Base-by-base conservation (phyloP, 2,113 vertebrate genomes). In the Chloroceryle aenea region DNA sequence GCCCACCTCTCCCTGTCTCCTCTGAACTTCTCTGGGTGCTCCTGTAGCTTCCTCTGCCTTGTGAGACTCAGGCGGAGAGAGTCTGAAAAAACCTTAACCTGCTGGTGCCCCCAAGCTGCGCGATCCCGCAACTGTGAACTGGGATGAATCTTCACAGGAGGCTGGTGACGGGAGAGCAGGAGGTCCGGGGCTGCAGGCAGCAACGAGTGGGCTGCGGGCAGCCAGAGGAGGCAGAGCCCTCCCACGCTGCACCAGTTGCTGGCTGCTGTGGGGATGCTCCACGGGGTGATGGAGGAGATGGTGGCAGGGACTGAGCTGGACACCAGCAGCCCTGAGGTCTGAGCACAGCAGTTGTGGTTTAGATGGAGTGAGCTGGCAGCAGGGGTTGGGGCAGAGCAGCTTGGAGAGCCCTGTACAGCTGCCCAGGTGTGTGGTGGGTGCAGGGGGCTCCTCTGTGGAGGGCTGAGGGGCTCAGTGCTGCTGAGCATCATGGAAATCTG, bases 41-140 rank as follows among this genome's bases (percentile, higher is more conserved):
- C 4, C 12, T 4, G 80, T 4, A 9, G 71, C 68, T 90, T 36
- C 5, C 23, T 10, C 76, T 22, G 91, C 81, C 64, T 47, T 52
- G 34, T 4, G 38, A 83, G 89, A n/a, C 1, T 2, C n/a, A 55
- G 86, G 34, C 18, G 2, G 64, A 83, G 43, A 0, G 32, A 92
- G 91, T 47, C 48, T n/a, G 87, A 14, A 75, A 20, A 52, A 94
- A 82, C 43, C 56, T 85, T 38, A 94, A 77, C 81, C 87, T 90
- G 14, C 89, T 66, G 83, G 90, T 92, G 85, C 80, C 95, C 91
- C 90, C 96, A 92, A 85, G 93, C 90, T 95, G 63, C 6, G 5
- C 14, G n/a, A 75, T 58, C 87, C 79, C 2, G 93, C 90, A 95
- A 91, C 68, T 86, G 77, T 72, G 86, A 90, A 32, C 68, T 12